Base-by-base conservation (phyloP, 2,797 vertebrate species). In the Euphonia xanthogaster region DNA sequence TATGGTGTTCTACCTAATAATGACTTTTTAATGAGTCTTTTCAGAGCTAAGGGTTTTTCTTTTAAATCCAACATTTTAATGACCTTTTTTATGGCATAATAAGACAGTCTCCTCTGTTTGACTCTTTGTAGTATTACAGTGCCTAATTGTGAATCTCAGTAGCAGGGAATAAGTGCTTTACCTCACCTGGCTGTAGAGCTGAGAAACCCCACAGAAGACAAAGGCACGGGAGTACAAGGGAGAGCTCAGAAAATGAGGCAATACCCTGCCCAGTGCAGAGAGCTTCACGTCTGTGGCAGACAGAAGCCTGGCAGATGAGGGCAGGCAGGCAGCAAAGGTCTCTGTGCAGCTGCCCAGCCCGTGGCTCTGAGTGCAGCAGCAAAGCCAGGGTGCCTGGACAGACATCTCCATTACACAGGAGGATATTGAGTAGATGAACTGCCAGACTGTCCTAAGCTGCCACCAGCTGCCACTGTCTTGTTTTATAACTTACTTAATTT, bases 21-120 rank as follows among this genome's bases (percentile, higher is more conserved):
- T 60, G 89, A 72, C 78, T 87, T 93, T 74, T 82, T 94, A 93
- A 96, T 81, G 93, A 89, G 25, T 66, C 95, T 96, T 92, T 91
- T 63, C 67, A 88, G 81, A 61, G 53, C 74, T 94, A 67, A 76
- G 90, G 65, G 28, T 23, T 91, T 93, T 92, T 93, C 76, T 94
- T 95, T 89, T 73, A 88, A 94, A 84, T 88, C 27, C 51, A 93
- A 27, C 58, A 68, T 68, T 89, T 88, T 93, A 95, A 90, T 39
- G 67, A 65, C 0, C 0, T 39, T 65, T 88, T 95, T 93, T 75
- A 76, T 85, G 53, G 57, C 51, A 82, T 81, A 81, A 93, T 94
- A 68, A 86, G 84, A n/a, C 1, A 3, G 44, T n/a, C 23, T 96
- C 60, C 57, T 50, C 70, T 83, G 4, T 61, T 76, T 2, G 3